phyloP scores from a whole-genome alignment of 2,797 vertebrate species.

The Emydoidea blandingii region DNA sequence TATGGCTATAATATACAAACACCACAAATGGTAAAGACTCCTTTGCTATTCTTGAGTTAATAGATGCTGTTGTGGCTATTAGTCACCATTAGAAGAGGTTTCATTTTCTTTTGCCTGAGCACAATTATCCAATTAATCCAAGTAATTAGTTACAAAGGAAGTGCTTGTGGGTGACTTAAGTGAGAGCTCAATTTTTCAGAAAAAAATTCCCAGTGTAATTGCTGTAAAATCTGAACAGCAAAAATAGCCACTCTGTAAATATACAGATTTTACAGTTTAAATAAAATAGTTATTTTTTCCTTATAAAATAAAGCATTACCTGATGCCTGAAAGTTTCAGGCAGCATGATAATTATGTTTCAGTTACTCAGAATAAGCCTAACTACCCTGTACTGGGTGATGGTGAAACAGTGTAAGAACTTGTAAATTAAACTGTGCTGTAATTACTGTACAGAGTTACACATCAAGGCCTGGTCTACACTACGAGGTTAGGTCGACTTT shows the following conservation, averaged over 20 bases:
- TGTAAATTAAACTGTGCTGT: constrained; percentile 59
- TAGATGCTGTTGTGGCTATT: constrained; percentile 7
- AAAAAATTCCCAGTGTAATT: constrained; percentile 57
- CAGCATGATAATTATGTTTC: constrained; percentile 68
- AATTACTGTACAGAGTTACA: constrained; percentile 47
- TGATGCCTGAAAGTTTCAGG: constrained; percentile 66
- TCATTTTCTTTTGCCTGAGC: background rate
- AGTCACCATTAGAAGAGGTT: constrained; percentile 23
- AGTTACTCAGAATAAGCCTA: constrained; percentile 64
- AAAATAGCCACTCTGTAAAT: constrained; percentile 55
- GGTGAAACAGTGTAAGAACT: constrained; percentile 59
- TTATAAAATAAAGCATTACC: constrained; percentile 70
- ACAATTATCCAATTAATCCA: constrained; percentile 52
- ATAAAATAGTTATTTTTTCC: constrained; percentile 62
- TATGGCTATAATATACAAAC: rapidly evolving
- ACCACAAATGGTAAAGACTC: background rate
- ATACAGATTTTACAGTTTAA: constrained; percentile 69
- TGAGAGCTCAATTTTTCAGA: constrained; percentile 36
- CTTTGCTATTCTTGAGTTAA: constrained; percentile 9
- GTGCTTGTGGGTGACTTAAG: constrained; percentile 68
- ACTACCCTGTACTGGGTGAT: constrained; percentile 64
- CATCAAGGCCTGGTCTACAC: too few species aligned
- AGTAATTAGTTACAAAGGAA: constrained; percentile 49
- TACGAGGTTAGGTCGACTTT: too few species aligned
- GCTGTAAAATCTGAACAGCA: constrained; percentile 63